Percentiles rank a stretch among this genome's conserved stretches.
phyloP scores from a whole-genome alignment of 1,140 invertebrate genomes.

The Pantala flavescens region DNA sequence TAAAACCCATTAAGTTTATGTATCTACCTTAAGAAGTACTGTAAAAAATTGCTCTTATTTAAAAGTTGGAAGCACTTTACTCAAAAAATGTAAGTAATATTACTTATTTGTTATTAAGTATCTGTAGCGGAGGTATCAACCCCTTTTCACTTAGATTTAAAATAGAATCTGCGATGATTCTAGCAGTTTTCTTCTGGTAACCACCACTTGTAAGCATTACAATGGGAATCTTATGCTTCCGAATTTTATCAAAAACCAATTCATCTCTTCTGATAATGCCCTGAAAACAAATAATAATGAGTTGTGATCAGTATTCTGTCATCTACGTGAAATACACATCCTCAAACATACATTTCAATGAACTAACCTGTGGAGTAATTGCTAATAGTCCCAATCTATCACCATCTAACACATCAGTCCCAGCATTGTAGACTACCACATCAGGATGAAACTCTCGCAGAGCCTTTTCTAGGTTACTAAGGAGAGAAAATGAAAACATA shows the following conservation, averaged over 20 bases:
- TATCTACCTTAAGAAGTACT: too few species aligned
- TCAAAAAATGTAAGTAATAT: neutral
- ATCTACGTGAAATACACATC: conserved; percentile 6
- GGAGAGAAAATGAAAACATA: conserved; percentile 24
- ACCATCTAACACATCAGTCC: conserved; percentile 68
- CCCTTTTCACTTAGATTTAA: conserved; percentile 49
- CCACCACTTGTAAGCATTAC: conserved; percentile 84
- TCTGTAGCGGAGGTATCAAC: conserved; percentile 27
- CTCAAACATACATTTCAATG: neutral
- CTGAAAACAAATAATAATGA: conserved; percentile 34
- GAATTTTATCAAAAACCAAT: conserved; percentile 64
- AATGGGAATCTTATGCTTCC: conserved; percentile 55
- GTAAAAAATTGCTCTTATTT: neutral
- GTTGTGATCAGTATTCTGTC: conserved; percentile 12
- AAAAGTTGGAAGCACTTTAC: neutral
- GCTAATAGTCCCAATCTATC: conserved; percentile 63
- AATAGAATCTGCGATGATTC: conserved; percentile 72
- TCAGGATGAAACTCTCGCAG: conserved; percentile 65
- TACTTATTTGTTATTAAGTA: neutral
- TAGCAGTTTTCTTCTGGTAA: conserved; percentile 61
- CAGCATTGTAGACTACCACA: conserved; percentile 77
- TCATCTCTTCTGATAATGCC: conserved; percentile 74
- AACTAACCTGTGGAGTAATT: conserved; percentile 52
- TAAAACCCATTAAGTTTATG: neutral
- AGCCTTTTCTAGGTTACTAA: conserved; percentile 50